Percentiles rank a stretch among this genome's conserved stretches.
Conservation (phyloP, 2,113 vertebrate genomes). For the Tetrao urogallus region DNA sequence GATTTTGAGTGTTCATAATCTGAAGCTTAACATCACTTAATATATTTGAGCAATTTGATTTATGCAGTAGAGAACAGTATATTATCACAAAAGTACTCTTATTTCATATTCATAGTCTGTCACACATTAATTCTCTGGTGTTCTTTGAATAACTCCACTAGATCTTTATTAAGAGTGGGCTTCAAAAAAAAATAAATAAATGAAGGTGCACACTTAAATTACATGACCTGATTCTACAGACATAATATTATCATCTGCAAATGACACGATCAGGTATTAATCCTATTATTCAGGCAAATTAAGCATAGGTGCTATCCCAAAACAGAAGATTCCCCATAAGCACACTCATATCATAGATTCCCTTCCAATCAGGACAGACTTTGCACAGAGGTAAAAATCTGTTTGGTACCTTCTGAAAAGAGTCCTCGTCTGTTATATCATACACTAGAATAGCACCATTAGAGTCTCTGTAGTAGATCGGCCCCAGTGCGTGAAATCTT, state of each 20-base stretch:
- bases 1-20: neutral
- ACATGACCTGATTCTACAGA: neutral
- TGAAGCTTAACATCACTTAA: neutral
- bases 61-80: neutral
- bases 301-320: neutral
- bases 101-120: neutral
- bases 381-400: neutral
- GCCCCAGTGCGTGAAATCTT: constrained; percentile 95
- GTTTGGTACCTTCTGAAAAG: constrained; percentile 92
- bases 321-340: neutral
- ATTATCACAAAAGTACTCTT: neutral
- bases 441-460: constrained; percentile 98
- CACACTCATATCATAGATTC: neutral
- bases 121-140: neutral
- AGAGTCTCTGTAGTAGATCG: constrained; percentile 99
- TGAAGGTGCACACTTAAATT: neutral
- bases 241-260: neutral
- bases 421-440: constrained; percentile 98
- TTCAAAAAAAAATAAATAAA: neutral
- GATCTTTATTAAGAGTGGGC: neutral
- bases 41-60: neutral
- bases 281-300: neutral
- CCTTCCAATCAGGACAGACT: neutral
- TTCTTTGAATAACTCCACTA: neutral
- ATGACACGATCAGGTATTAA: too few relatives aligned